A percentile compares a stretch with the other conserved stretches of the same genome.
Evolutionary conservation across 1,140 invertebrate species (phyloP).

Genomic region (Drosophila triauraria): DNA sequence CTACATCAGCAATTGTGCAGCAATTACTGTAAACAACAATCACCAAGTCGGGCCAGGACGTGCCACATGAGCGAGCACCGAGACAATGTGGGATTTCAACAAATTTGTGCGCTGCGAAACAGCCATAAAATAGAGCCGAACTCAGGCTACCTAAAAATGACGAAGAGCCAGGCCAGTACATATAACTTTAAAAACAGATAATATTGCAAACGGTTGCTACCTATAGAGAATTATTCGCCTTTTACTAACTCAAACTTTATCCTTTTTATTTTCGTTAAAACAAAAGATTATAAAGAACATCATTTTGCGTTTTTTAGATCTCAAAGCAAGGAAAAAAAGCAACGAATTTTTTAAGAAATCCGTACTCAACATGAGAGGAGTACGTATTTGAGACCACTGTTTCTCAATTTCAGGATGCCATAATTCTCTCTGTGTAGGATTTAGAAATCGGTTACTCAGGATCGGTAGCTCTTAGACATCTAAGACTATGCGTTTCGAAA

Average conservation of each 20-base stretch:
- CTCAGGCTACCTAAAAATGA: constrained; percentile 17
- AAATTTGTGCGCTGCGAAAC: constrained; percentile 25
- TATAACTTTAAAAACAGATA: background rate
- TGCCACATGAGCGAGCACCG: constrained; percentile 27
- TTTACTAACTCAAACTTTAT: too few relatives aligned
- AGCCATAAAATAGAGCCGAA: constrained; percentile 50
- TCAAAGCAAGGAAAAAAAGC: too few relatives aligned
- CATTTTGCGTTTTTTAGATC: too few relatives aligned
- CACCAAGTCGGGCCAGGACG: constrained; percentile 57
- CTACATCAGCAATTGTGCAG: constrained; percentile 70
- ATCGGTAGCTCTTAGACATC: background rate
- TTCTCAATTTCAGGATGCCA: too few relatives aligned
- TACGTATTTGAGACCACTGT: too few relatives aligned
- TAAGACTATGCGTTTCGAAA: too few relatives aligned
- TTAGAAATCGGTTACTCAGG: background rate
- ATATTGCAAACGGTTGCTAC: background rate
- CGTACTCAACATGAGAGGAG: too few relatives aligned
- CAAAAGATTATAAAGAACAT: too few relatives aligned
- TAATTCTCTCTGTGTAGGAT: too few relatives aligned
- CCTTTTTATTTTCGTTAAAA: too few relatives aligned
- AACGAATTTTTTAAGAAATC: too few relatives aligned
- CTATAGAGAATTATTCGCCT: too few relatives aligned
- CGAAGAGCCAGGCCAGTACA: background rate
- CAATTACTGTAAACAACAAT: constrained; percentile 80
- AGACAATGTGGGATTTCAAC: constrained; percentile 55